Evolutionary conservation across 2,113 vertebrate species (phyloP).

Genomic region (Clarias batrachus): DNA sequence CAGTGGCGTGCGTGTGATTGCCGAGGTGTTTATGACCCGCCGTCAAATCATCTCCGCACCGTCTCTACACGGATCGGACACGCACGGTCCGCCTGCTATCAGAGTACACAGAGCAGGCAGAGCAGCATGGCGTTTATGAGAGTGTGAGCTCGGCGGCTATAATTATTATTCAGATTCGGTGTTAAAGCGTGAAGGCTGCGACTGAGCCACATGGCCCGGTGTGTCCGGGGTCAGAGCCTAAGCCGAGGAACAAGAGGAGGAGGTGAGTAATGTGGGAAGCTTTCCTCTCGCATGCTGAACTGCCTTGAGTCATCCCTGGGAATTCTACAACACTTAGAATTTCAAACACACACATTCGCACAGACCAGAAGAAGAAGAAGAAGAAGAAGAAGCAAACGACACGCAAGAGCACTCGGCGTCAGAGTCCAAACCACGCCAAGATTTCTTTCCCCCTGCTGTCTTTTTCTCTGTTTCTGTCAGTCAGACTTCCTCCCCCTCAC

Average conservation of each 20-base stretch:
- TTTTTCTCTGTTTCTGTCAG: conserved; percentile 40
- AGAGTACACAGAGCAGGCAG: background rate
- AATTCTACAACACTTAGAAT: conserved; percentile 45
- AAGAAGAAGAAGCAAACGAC: background rate
- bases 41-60: background rate
- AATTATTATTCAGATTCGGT: conserved; percentile 8
- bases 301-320: conserved; percentile 67
- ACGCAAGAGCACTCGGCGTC: conserved; percentile 34
- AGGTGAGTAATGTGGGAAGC: background rate
- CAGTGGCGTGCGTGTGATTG: background rate
- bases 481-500: conserved; percentile 52
- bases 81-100: background rate
- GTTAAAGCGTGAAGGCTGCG: background rate
- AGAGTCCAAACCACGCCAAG: conserved; percentile 56
- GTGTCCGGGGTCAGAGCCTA: conserved; percentile 55
- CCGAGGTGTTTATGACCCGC: conserved; percentile 23
- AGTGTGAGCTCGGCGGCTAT: background rate
- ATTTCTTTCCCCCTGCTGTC: conserved; percentile 46
- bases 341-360: conserved; percentile 51
- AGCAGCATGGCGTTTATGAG: background rate
- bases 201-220: conserved; percentile 56
- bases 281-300: conserved; percentile 53
- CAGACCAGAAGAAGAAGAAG: conserved; percentile 25
- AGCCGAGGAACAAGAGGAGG: background rate
- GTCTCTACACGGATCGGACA: background rate